Evolutionary conservation across 64 coral and sea anemone species (phyloP), one percentile per base, ranked within the genome.

Genomic region (Montipora sp.): DNA sequence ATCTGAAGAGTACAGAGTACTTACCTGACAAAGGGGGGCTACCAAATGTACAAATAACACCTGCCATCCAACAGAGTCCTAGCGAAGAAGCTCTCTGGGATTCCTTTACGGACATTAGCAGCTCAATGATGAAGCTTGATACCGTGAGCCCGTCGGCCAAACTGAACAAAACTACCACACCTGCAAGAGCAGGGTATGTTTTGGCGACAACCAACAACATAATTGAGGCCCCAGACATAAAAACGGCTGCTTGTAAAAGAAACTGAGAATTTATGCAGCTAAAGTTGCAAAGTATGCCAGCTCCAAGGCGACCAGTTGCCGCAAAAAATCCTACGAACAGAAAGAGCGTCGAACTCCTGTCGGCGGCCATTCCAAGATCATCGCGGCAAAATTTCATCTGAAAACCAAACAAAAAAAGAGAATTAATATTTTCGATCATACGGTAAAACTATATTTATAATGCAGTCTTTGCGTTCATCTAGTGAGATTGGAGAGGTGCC

Each of bases 351-450:
- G 91, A 79, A 7, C 81, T 72, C 73, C 87, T 87, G 19, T 87
- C 68, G 1, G 73, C 43, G 13, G 91, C 60, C 45, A 87, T 59
- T 48, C 83, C 91, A 87, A 93, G 74, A 47, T 93, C 91, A 47
- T 93, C 91, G 13, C 79, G 24, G 11, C 77, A 76, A 47, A 87
- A 21, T 61, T 93, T 93, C 9, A 87, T 84, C 91, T 93, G 45
- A 53, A 79, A 79, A 51, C 2, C 9, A 60, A 23, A 61, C 13
- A 5, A 63, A 14, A n/a, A 0, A 61, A 61, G 5, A 36, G 36
- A 36, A 36, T 36, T 36, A 36, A 11, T 36, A 36, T 36, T 36
- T 36, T 36, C 36, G 36, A 36, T 36, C 36, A 2, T 36, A 36
- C 36, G 36, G 36, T 36, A 36, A 36, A 36, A 36, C 36, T 36